Percentiles rank a stretch among this genome's conserved stretches.
Conservation (phyloP, 2,113 vertebrate genomes). For the Gallinago media region DNA sequence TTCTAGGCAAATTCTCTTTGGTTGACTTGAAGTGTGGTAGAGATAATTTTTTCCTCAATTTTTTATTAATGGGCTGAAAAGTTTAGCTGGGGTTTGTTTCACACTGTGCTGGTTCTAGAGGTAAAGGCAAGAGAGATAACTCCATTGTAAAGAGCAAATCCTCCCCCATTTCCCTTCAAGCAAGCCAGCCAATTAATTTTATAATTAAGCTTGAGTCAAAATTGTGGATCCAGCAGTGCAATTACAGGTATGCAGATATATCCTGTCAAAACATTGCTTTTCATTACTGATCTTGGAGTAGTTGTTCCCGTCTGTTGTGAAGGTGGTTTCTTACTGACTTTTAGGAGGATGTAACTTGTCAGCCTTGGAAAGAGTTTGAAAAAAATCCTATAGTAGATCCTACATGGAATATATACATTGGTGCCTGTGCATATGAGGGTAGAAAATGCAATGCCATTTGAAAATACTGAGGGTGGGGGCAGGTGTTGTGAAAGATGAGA, state of each 20-base stretch:
- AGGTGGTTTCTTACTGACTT: neutral
- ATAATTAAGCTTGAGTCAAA: neutral
- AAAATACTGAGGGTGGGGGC: rapidly evolving
- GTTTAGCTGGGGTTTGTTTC: neutral
- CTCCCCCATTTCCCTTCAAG: neutral
- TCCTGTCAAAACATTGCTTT: slow-evolving; percentile 18
- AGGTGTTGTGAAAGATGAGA: neutral
- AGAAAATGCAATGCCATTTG: neutral
- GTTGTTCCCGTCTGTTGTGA: neutral
- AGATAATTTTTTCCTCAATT: neutral
- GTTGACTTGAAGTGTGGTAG: neutral
- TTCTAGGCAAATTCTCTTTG: neutral
- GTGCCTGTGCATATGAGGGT: neutral
- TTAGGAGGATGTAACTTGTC: neutral
- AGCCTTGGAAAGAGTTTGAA: neutral
- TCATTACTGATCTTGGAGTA: neutral
- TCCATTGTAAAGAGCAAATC: neutral
- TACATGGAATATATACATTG: neutral
- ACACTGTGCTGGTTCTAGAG: neutral
- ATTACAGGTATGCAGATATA: slow-evolving; percentile 1
- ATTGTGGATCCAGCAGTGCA: neutral
- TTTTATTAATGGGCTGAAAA: neutral
- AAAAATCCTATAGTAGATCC: neutral
- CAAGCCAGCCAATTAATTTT: neutral
- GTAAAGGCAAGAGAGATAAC: neutral